phyloP scores from a whole-genome alignment of 2,888 invertebrate species.

The Ametastegia equiseti region DNA sequence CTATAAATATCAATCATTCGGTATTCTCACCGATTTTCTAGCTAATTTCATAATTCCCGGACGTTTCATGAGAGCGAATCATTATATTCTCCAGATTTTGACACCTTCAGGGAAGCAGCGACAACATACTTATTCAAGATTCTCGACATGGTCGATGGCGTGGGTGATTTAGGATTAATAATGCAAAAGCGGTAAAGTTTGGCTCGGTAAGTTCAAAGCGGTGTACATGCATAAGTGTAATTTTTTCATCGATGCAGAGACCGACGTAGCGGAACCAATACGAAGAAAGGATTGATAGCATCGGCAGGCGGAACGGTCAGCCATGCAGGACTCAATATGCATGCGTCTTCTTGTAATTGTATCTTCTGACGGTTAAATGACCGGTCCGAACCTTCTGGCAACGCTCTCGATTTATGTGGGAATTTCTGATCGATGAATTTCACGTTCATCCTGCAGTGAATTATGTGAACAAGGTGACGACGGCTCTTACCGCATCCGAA shows the following conservation, averaged over 20 bases:
- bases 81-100: too few species aligned
- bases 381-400: conserved; percentile 44
- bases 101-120: too few species aligned
- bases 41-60: too few species aligned
- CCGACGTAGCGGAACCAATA: not conserved
- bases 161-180: not conserved
- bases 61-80: too few species aligned
- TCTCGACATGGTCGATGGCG: too few species aligned
- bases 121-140: too few species aligned
- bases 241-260: conserved; percentile 14
- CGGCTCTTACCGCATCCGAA: not conserved
- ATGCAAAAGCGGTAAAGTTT: not conserved
- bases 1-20: too few species aligned
- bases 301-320: conserved; percentile 58
- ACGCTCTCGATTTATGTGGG: conserved; percentile 55
- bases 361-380: conserved; percentile 58
- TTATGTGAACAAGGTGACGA: conserved; percentile 22
- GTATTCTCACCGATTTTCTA: too few species aligned
- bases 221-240: not conserved
- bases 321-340: conserved; percentile 53
- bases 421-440: conserved; percentile 49
- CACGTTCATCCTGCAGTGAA: not conserved
- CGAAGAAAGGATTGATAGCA: conserved; percentile 17
- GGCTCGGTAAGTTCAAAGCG: not conserved
- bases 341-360: conserved; percentile 55